A percentile compares a stretch with the other conserved stretches of the same genome.
These are phyloP conservation scores for Triops cancriformis DNA, from an alignment of 1,140 invertebrate species.

Conservation along the genomic window DNA sequence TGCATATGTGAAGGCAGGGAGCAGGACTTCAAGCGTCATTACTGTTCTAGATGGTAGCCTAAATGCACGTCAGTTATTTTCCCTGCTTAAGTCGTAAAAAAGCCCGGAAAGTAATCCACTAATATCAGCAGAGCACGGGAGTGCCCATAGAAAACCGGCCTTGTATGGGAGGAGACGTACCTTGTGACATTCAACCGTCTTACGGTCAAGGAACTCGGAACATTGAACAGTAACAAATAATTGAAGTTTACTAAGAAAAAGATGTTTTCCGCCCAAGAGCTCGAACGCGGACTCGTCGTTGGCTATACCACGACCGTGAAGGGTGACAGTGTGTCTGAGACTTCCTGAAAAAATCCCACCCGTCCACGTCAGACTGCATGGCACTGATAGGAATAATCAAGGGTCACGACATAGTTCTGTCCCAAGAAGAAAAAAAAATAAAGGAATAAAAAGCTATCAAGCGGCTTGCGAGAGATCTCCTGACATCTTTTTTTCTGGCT, in stretches of 20 bases:
- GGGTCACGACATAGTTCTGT: neutral
- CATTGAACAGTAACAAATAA: neutral
- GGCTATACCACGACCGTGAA: neutral
- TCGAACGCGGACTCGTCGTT: neutral
- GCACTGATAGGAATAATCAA: slow-evolving; percentile 1
- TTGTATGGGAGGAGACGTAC: neutral
- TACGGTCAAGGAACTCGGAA: neutral
- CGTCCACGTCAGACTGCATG: neutral
- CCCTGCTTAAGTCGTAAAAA: neutral
- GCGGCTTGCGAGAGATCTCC: neutral
- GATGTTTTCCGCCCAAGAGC: neutral
- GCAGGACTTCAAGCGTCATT: neutral
- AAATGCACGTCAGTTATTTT: neutral
- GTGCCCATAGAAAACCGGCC: too few relatives aligned
- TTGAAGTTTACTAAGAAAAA: neutral
- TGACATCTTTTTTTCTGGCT: neutral
- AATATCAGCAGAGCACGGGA: neutral
- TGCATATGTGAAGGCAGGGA: neutral
- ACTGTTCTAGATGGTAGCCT: neutral
- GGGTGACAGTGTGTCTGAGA: neutral
- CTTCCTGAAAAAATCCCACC: neutral
- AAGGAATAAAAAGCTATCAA: neutral
- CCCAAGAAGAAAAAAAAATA: neutral
- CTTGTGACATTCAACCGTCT: neutral
- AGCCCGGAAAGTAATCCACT: neutral